A percentile compares a stretch with the other conserved stretches of the same genome.
Conservation (phyloP, 2,888 invertebrate genomes). For the Lissonota sp. region DNA sequence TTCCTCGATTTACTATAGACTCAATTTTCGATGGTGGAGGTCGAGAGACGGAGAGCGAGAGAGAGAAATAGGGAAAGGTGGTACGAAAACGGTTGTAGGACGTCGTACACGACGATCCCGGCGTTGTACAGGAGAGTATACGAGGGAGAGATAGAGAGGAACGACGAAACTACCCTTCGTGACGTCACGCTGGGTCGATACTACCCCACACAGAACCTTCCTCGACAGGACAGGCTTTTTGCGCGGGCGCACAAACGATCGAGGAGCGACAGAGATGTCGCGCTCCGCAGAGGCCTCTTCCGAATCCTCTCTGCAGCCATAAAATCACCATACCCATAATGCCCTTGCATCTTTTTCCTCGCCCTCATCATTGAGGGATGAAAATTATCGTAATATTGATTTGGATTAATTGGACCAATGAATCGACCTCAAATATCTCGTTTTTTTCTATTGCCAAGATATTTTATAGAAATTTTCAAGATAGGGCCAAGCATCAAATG, state of each 20-base stretch:
- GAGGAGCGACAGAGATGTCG: slow-evolving; percentile 7
- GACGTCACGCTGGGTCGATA: slow-evolving; percentile 82
- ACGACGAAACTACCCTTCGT: slow-evolving; percentile 67
- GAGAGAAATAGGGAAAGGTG: slow-evolving; percentile 42
- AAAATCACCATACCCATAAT: background rate
- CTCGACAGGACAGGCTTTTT: slow-evolving; percentile 30
- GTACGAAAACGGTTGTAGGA: slow-evolving; percentile 33
- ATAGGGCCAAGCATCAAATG: too few species aligned
- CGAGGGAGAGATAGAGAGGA: slow-evolving; percentile 31
- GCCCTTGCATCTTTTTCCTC: background rate
- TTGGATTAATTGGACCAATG: too few species aligned
- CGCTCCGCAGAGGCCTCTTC: slow-evolving; percentile 63
- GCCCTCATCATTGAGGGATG: too few species aligned
- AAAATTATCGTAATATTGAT: too few species aligned
- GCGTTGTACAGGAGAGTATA: slow-evolving; percentile 35
- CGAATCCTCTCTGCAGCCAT: slow-evolving; percentile 27
- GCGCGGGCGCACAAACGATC: slow-evolving; percentile 65
- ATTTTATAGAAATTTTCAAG: too few species aligned
- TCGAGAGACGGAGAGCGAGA: slow-evolving; percentile 4
- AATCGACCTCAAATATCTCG: too few species aligned
- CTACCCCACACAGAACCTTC: slow-evolving; percentile 74
- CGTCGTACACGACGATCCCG: slow-evolving; percentile 40
- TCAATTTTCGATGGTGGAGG: slow-evolving; percentile 32
- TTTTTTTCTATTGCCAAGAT: too few species aligned
- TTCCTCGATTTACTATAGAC: slow-evolving; percentile 12